phyloP scores from a whole-genome alignment of 2,113 vertebrate species.

The Bos indicus region DNA sequence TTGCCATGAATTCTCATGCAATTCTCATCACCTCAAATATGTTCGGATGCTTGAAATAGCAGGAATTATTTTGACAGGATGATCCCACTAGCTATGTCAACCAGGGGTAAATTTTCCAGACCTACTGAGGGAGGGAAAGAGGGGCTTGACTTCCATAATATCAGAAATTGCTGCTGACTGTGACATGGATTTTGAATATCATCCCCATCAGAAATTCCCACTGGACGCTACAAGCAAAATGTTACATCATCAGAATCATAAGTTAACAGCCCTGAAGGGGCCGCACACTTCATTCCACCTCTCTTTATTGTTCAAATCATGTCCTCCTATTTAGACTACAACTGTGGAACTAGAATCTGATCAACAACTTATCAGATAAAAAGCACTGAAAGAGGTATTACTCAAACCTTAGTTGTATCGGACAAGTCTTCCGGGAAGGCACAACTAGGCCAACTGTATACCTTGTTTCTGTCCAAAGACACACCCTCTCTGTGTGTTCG shows the following conservation, averaged over 20 bases:
- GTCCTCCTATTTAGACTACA: background rate
- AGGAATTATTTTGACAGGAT: background rate
- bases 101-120: background rate
- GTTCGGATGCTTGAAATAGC: background rate
- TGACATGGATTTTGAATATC: background rate
- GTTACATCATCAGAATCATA: background rate
- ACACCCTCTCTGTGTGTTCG: background rate
- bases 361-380: background rate
- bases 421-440: background rate
- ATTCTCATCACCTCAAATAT: background rate
- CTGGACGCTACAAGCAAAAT: background rate
- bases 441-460: accelerated
- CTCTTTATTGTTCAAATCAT: background rate
- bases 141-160: background rate
- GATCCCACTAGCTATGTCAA: background rate
- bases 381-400: background rate
- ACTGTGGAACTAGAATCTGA: background rate
- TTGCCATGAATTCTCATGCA: background rate
- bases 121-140: background rate
- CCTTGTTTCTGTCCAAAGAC: background rate
- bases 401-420: background rate
- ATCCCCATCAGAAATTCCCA: background rate
- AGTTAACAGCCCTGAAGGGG: background rate
- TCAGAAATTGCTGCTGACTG: background rate
- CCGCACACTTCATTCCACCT: background rate